These are phyloP conservation scores for Caenorhabditis drosophilae DNA, from an alignment of 2,888 invertebrate species.

Conservation along the genomic window DNA sequence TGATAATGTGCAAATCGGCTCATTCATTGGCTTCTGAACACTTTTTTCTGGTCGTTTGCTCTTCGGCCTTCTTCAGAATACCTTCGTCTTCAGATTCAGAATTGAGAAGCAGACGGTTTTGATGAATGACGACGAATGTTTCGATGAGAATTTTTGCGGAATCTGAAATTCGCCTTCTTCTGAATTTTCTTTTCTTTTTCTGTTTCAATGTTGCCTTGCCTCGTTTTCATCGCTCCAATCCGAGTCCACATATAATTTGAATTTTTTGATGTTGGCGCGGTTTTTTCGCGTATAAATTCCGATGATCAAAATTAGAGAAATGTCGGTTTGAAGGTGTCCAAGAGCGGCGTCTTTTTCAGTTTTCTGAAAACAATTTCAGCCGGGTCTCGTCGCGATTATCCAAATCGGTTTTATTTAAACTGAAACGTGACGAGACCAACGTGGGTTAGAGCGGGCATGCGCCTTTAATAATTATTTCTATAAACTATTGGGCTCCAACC, in stretches of 20 bases:
- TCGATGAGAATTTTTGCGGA: slow-evolving; percentile 22
- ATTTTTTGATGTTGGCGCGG: slow-evolving; percentile 13
- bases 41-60: no score
- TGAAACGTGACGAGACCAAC: no score
- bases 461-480: no score
- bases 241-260: slow-evolving; percentile 47
- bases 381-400: no score
- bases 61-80: slow-evolving; percentile 1
- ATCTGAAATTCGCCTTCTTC: slow-evolving; percentile 1
- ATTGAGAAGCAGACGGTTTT: slow-evolving; percentile 43
- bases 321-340: slow-evolving; percentile 8
- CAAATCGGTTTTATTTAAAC: no score
- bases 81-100: slow-evolving; percentile 36
- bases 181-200: background rate
- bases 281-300: slow-evolving; percentile 37
- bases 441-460: no score
- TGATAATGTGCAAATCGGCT: slow-evolving; percentile 36
- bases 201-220: background rate
- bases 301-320: slow-evolving; percentile 28
- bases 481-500: no score
- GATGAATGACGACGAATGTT: slow-evolving; percentile 18
- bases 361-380: slow-evolving; percentile 31
- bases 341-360: slow-evolving; percentile 24
- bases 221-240: slow-evolving; percentile 38
- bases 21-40: slow-evolving; percentile 39